These are phyloP conservation scores for Geococcyx californianus DNA, from an alignment of 2,113 vertebrate species.

Conservation along the genomic window DNA sequence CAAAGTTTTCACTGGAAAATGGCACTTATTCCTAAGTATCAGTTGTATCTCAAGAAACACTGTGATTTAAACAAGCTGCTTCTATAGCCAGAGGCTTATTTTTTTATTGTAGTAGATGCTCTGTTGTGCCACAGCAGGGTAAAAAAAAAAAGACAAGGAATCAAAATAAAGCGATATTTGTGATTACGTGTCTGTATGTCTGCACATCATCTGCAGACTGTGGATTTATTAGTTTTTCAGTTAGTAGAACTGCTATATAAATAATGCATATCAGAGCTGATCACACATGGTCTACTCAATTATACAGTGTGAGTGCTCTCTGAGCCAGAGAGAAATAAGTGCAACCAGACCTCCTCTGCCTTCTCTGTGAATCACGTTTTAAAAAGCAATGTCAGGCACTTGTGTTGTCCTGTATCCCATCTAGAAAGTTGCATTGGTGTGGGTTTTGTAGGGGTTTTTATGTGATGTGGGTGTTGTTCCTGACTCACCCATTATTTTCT, in stretches of 20 bases:
- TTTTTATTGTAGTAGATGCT: not conserved
- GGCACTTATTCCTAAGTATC: not conserved
- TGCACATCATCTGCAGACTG: conserved; percentile 46
- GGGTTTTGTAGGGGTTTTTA: not conserved
- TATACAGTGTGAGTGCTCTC: not conserved
- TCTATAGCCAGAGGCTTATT: not conserved
- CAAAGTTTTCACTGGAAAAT: not conserved
- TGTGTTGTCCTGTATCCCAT: not conserved
- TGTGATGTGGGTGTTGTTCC: not conserved
- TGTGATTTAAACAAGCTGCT: not conserved
- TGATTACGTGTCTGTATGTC: conserved; percentile 25
- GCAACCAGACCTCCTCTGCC: not conserved
- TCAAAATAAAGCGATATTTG: conserved; percentile 34
- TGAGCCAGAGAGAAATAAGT: not conserved
- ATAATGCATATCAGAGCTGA: conserved; percentile 2
- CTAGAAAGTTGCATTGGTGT: not conserved
- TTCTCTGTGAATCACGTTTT: not conserved
- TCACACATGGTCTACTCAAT: not conserved
- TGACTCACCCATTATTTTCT: not conserved
- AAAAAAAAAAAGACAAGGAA: not conserved
- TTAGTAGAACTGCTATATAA: conserved; percentile 12
- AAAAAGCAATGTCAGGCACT: not conserved
- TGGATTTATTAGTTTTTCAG: conserved; percentile 33
- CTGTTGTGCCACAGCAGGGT: not conserved
- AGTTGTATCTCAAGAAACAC: not conserved